Evolutionary conservation across 2,888 invertebrate genomes (phyloP).

Genomic region (Spatulosminthurus flaviceps): DNA sequence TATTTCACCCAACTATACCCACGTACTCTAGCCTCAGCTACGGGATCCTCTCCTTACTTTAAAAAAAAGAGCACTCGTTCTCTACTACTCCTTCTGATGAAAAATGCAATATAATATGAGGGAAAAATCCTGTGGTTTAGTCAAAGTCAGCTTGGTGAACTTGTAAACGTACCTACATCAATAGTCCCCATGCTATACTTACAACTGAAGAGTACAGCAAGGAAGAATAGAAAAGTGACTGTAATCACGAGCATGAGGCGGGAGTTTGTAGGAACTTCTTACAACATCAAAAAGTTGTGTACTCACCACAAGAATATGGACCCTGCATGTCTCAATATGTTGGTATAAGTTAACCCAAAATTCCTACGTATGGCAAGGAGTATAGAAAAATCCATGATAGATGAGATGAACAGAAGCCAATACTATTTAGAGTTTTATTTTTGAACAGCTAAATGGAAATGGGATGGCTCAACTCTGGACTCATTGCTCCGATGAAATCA

Average conservation of each 20-base stretch:
- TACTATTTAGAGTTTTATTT: slow-evolving; percentile 37
- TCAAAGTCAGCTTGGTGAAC: background rate
- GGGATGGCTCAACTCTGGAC: slow-evolving; percentile 31
- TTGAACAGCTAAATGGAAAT: slow-evolving; percentile 42
- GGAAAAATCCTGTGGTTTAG: background rate
- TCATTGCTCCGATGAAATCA: slow-evolving; percentile 40
- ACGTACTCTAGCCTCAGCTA: background rate
- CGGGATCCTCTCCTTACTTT: no score
- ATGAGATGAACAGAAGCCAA: slow-evolving; percentile 36
- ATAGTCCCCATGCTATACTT: background rate
- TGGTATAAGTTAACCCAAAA: no score
- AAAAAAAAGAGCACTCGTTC: background rate
- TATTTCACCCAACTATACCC: slow-evolving; percentile 40
- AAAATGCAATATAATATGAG: slow-evolving; percentile 9
- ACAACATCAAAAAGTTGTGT: no score
- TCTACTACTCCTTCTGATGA: background rate
- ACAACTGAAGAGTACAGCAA: slow-evolving; percentile 6
- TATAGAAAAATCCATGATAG: slow-evolving; percentile 20
- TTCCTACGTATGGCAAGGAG: background rate
- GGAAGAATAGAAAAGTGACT: background rate
- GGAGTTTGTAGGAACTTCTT: background rate
- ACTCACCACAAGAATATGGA: no score
- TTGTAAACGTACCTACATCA: background rate
- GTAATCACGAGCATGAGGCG: no score
- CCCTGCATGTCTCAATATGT: no score